Conservation (phyloP, 2,797 vertebrate genomes). For the Sebastes miniatus region DNA sequence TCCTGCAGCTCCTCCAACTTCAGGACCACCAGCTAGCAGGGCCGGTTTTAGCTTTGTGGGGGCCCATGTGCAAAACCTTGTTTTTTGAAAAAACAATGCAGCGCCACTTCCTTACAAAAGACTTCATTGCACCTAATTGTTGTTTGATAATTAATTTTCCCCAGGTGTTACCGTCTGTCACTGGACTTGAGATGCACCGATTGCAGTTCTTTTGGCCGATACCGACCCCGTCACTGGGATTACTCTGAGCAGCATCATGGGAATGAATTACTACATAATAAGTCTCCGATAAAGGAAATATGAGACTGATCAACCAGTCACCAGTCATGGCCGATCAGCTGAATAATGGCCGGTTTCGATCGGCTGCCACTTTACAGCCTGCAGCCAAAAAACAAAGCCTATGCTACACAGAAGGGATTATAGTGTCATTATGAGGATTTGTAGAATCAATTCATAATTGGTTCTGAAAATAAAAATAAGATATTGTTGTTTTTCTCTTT, state of each 20-base stretch:
- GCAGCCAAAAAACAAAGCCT: neutral
- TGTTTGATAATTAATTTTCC: neutral
- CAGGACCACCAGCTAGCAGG: too few relatives aligned
- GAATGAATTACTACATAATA: too few relatives aligned
- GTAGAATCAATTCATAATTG: neutral
- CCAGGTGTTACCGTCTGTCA: neutral
- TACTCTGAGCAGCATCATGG: too few relatives aligned
- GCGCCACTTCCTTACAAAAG: neutral
- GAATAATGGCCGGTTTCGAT: rapidly evolving
- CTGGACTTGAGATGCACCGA: neutral
- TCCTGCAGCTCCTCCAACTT: too few relatives aligned
- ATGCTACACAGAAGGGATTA: neutral
- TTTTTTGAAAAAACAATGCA: neutral
- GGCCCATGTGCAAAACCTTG: too few relatives aligned
- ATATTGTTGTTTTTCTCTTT: neutral
- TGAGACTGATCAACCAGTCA: rapidly evolving
- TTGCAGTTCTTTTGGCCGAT: too few relatives aligned
- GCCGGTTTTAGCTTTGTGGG: too few relatives aligned
- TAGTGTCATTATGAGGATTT: neutral
- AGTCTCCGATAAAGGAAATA: too few relatives aligned
- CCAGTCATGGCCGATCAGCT: too few relatives aligned
- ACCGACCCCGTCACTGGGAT: too few relatives aligned
- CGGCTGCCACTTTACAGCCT: neutral
- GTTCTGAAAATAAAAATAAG: neutral
- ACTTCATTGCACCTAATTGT: neutral